Evolutionary conservation across 2,113 vertebrate genomes (phyloP).

Genomic region (Lonchura striata): DNA sequence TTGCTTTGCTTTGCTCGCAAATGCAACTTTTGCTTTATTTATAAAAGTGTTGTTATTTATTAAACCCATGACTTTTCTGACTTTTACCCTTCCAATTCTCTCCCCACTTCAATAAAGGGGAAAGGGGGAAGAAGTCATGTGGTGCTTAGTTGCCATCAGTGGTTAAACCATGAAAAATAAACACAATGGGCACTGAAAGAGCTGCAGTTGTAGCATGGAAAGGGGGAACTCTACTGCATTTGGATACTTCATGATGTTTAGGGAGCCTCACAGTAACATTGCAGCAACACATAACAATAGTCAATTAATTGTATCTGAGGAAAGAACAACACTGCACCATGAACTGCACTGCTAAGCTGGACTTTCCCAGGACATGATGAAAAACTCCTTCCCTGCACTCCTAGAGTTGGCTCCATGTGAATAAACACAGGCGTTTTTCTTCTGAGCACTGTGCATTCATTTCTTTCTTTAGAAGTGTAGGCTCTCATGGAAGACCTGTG

Average conservation of each 20-base stretch:
- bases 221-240: background rate
- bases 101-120: background rate
- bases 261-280: background rate
- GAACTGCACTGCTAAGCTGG: background rate
- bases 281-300: background rate
- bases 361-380: background rate
- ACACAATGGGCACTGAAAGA: background rate
- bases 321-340: background rate
- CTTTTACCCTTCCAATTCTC: background rate
- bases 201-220: background rate
- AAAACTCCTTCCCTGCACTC: background rate
- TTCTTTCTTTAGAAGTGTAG: background rate
- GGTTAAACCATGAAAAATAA: background rate
- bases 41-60: background rate
- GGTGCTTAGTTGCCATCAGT: background rate
- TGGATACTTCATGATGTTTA: background rate
- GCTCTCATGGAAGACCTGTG: background rate
- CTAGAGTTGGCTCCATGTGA: background rate
- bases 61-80: background rate
- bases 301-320: background rate
- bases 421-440: background rate
- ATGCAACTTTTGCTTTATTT: background rate
- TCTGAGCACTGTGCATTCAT: background rate
- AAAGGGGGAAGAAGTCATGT: background rate
- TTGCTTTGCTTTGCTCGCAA: background rate